These are phyloP conservation scores for Ectemnius lituratus DNA, from an alignment of 2,888 invertebrate genomes.

Conservation along the genomic window DNA sequence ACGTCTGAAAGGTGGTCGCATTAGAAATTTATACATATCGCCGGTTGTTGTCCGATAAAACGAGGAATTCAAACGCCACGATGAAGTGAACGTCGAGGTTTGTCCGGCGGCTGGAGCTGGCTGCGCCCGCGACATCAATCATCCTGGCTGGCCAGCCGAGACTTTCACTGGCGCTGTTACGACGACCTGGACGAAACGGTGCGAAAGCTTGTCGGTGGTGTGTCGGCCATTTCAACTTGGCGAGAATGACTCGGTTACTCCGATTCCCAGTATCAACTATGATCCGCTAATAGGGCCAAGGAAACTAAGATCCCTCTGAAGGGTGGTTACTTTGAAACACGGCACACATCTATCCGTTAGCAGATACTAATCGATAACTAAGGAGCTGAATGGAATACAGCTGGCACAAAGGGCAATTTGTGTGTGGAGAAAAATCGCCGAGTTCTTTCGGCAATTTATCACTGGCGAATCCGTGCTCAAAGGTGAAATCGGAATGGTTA, in stretches of 20 bases:
- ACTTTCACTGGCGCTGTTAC: slow-evolving; percentile 60
- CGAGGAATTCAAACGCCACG: slow-evolving; percentile 53
- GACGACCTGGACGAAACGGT: slow-evolving; percentile 45
- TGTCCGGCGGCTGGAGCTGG: slow-evolving; percentile 37
- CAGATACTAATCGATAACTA: no score
- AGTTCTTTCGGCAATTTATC: slow-evolving; percentile 3
- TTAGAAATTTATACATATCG: slow-evolving; percentile 43
- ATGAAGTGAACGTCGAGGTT: slow-evolving; percentile 62
- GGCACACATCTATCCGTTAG: no score
- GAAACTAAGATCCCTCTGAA: no score
- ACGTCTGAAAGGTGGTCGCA: slow-evolving; percentile 25
- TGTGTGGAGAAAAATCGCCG: slow-evolving; percentile 20
- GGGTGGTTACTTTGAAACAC: no score
- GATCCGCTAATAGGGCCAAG: no score
- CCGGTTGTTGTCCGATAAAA: slow-evolving; percentile 49
- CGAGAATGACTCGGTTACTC: background rate
- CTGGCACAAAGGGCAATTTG: slow-evolving; percentile 11
- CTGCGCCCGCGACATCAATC: slow-evolving; percentile 64
- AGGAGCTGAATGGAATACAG: no score
- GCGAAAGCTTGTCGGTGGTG: slow-evolving; percentile 20
- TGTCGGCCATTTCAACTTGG: background rate
- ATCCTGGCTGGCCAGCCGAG: slow-evolving; percentile 53
- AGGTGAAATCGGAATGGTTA: slow-evolving; percentile 38
- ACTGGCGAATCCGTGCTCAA: slow-evolving; percentile 8
- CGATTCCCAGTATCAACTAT: background rate